A percentile compares a stretch with the other conserved stretches of the same genome.
Conservation (phyloP, 2,888 invertebrate species). For the Eupsilia transversa region DNA sequence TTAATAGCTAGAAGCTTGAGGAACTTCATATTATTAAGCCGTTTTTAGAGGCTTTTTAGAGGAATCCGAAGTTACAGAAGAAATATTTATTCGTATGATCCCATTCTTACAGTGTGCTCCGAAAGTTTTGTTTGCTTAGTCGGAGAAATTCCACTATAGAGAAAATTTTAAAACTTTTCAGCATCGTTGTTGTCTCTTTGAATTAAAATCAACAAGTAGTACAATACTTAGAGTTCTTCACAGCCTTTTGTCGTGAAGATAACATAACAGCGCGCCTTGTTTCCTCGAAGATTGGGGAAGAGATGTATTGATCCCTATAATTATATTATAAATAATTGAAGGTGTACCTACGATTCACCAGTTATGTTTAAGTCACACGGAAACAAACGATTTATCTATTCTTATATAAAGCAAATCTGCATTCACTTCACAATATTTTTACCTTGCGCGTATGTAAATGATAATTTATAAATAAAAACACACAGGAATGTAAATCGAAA, state of each 20-base stretch:
- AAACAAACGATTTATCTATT: not conserved
- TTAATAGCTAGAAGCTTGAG: constrained; percentile 13
- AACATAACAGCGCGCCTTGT: too few species aligned
- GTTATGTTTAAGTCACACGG: too few species aligned
- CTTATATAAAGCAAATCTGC: not conserved
- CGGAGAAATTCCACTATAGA: not conserved
- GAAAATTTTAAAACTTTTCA: constrained; percentile 1
- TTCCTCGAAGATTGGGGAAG: too few species aligned
- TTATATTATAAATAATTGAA: too few species aligned
- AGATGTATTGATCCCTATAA: too few species aligned
- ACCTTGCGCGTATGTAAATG: not conserved
- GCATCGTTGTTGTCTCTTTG: not conserved
- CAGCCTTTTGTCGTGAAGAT: too few species aligned
- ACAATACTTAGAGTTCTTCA: not conserved
- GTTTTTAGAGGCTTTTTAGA: not conserved
- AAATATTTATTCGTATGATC: not conserved
- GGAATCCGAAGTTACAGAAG: not conserved
- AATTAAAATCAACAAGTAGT: not conserved
- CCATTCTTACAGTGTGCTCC: not conserved
- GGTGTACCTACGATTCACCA: too few species aligned
- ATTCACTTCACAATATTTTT: not conserved
- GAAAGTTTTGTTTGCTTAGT: not conserved
- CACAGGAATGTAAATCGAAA: not conserved
- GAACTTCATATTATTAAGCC: not conserved
- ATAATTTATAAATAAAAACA: too few species aligned